These are phyloP conservation scores for Drosophila mulleri DNA, from an alignment of 2,888 invertebrate species.

Conservation along the genomic window DNA sequence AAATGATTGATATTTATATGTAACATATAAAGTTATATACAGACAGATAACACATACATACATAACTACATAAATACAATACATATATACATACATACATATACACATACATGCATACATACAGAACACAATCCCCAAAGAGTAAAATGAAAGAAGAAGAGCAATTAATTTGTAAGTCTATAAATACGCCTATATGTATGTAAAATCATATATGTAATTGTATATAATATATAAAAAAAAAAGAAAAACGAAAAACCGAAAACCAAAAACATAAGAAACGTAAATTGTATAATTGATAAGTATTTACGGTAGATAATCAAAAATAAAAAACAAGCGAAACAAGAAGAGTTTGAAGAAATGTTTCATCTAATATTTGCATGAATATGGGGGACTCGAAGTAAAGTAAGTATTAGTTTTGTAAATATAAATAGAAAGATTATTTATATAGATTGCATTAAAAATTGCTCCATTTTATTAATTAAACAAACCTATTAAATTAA, in stretches of 20 bases:
- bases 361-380: no score
- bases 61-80: conserved; percentile 12
- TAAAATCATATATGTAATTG: conserved; percentile 67
- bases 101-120: conserved; percentile 6
- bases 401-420: no score
- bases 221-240: conserved; percentile 56
- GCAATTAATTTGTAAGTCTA: conserved; percentile 64
- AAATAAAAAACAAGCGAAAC: conserved; percentile 65
- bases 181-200: conserved; percentile 68
- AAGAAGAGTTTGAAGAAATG: background rate
- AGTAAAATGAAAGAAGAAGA: conserved; percentile 24
- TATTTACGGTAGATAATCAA: conserved; percentile 80
- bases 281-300: conserved; percentile 69
- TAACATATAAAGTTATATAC: conserved; percentile 60
- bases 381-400: no score
- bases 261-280: conserved; percentile 3
- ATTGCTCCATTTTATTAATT: no score
- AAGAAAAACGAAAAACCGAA: background rate
- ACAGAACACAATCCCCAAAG: conserved; percentile 6
- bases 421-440: no score
- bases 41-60: conserved; percentile 34
- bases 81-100: conserved; percentile 11
- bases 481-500: no score
- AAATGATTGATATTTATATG: conserved; percentile 67
- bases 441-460: no score